phyloP scores from a whole-genome alignment of 2,797 vertebrate species.

The Tauraco hartlaubi region DNA sequence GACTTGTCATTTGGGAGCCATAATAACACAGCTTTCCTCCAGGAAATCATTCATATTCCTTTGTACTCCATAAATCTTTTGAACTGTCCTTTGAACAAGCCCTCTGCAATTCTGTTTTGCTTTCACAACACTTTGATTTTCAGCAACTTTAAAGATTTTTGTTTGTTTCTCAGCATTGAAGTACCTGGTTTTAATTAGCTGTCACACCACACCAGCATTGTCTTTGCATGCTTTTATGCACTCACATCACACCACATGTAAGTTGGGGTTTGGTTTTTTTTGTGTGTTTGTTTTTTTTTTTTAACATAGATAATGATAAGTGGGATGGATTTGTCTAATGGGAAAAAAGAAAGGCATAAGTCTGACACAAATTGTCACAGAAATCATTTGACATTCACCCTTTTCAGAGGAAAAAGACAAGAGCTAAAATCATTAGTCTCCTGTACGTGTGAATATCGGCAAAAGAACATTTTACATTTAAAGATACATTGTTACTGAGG shows the following conservation, averaged over 20 bases:
- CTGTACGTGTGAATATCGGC: not conserved
- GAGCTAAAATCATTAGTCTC: not conserved
- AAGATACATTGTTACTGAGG: not conserved
- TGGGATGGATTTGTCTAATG: not conserved
- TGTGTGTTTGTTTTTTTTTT: not conserved
- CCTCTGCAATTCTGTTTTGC: not conserved
- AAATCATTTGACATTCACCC: not conserved
- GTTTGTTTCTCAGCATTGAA: conserved; percentile 3
- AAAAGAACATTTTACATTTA: not conserved
- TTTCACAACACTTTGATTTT: not conserved
- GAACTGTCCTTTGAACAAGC: not conserved
- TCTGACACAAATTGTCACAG: conserved; percentile 22
- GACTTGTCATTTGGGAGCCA: not conserved
- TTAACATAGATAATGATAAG: not conserved
- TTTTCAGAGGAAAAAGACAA: conserved; percentile 8
- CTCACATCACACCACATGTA: not conserved
- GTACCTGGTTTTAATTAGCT: conserved; percentile 43
- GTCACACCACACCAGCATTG: conserved; percentile 14
- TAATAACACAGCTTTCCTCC: not conserved
- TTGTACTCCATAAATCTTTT: conserved; percentile 10
- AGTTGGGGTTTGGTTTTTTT: not conserved
- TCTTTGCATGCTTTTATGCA: not conserved
- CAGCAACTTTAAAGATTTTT: not conserved
- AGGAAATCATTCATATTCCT: not conserved
- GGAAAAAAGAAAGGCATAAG: not conserved